Evolutionary conservation across 2,113 vertebrate genomes (phyloP), one percentile per base, ranked within the genome.

Genomic region (Onychostoma macrolepis): DNA sequence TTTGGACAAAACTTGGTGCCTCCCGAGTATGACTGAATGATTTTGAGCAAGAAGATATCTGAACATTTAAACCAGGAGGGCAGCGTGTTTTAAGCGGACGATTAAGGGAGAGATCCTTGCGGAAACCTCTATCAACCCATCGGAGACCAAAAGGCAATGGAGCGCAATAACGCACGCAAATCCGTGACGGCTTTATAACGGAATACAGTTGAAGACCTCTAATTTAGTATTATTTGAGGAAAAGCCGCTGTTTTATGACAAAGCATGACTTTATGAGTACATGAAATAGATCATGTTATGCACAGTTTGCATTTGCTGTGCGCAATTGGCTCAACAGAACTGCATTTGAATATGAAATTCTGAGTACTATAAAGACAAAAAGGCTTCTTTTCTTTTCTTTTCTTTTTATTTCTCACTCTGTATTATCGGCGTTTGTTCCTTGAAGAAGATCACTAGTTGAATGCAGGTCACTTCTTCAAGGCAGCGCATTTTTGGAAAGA

Each of bases 1-100:
- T 84, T 84, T 84, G 48, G 83, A 84, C 81, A 69, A 69, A 71
- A 83, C 63, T 83, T 83, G 30, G 6, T 84, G 48, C 30, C 45
- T 84, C 33, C 82, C n/a, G 82, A 26, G 43, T 74, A 53, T n/a
- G 33, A 26, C 19, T 38, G 30, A 84, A 41, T 53, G 69, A 74
- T 11, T 72, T 38, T 26, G 48, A 84, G 65, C 82, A 56, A 50
- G 28, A 84, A 41, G 83, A 58, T 33, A 56, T 28, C 81, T 50
- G 41, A 83, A 48, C 58, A 12, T n/a, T 65, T 67, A 82, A 45
- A 43, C 81, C 43, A 21, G 43, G 63, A 50, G 63, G 58, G 81
- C 81, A 69, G 63, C 56, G 56, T 80, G 80, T 69, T 82, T 67
- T 48, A 48, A 82, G 17, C 69, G 41, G 61, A 8, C 69, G 30